These are phyloP conservation scores for Stigmatopora argus DNA, from an alignment of 2,113 vertebrate species.

Conservation along the genomic window DNA sequence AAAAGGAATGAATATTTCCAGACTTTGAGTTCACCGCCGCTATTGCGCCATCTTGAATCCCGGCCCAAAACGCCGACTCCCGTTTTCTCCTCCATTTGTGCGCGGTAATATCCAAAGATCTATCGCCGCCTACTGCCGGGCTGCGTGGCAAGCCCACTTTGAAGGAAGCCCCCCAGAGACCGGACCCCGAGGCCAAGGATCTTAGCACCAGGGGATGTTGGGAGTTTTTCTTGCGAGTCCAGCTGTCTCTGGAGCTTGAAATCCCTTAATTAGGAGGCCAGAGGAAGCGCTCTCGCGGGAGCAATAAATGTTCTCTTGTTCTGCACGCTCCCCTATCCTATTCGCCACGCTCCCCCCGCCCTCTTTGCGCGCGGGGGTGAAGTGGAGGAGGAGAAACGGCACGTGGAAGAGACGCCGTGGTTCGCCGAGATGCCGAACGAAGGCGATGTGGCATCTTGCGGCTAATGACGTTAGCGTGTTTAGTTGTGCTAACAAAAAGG, in stretches of 20 bases:
- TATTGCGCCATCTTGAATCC: too few species aligned
- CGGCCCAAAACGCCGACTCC: too few species aligned
- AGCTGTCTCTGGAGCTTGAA: constrained; percentile 57
- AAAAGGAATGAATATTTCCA: too few species aligned
- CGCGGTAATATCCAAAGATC: background rate
- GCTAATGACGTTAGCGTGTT: background rate
- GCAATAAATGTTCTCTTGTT: constrained; percentile 46
- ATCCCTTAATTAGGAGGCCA: constrained; percentile 63
- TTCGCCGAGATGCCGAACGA: background rate
- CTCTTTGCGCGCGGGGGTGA: constrained; percentile 25
- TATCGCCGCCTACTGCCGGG: constrained; percentile 21
- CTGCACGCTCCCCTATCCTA: constrained; percentile 42
- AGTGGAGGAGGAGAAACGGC: constrained; percentile 21
- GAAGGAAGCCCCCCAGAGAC: constrained; percentile 39
- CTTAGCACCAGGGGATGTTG: constrained; percentile 38
- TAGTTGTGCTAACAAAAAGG: too few species aligned
- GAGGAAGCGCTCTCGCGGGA: constrained; percentile 39
- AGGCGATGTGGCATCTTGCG: background rate
- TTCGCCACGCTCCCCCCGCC: constrained; percentile 29
- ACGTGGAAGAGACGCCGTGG: constrained; percentile 15
- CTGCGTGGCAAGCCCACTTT: constrained; percentile 4
- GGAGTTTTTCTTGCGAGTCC: constrained; percentile 46
- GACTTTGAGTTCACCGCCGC: too few species aligned
- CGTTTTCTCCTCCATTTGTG: background rate
- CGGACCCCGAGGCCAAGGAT: constrained; percentile 42